Percentiles rank a stretch among this genome's conserved stretches.
Evolutionary conservation across 2,797 vertebrate species (phyloP).

Genomic region (Dromococcyx pavoninus): DNA sequence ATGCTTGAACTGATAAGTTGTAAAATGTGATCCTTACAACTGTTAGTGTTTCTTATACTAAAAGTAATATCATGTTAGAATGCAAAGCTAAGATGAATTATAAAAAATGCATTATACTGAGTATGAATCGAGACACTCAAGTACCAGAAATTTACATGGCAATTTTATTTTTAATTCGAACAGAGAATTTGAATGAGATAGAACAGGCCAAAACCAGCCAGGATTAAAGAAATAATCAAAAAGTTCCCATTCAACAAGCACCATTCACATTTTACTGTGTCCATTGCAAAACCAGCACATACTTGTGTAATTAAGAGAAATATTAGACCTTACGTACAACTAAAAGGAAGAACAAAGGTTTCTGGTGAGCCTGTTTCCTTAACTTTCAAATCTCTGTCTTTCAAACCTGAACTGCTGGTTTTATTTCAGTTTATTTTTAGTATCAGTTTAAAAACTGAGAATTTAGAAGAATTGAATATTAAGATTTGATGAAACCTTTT

Average conservation of each 20-base stretch:
- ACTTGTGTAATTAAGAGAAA: neutral
- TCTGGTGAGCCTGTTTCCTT: neutral
- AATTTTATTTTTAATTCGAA: neutral
- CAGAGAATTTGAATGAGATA: neutral
- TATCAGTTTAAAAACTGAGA: neutral
- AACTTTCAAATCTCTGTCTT: neutral
- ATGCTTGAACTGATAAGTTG: neutral
- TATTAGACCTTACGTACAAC: neutral
- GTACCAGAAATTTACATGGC: neutral
- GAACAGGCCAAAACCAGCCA: neutral
- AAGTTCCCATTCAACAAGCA: neutral
- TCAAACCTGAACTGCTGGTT: neutral
- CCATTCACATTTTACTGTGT: neutral
- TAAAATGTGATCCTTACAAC: neutral
- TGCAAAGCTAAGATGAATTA: neutral
- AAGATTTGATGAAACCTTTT: neutral
- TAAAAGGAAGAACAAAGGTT: neutral
- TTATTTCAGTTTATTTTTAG: slow-evolving; percentile 16
- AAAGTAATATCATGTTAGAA: neutral
- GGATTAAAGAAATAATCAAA: neutral
- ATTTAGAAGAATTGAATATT: neutral
- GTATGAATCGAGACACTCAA: neutral
- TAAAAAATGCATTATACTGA: neutral
- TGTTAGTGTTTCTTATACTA: neutral
- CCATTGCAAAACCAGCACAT: neutral